Evolutionary conservation across 1,140 invertebrate genomes (phyloP), one percentile per base, ranked within the genome.

Genomic region (Colletes gigas): DNA sequence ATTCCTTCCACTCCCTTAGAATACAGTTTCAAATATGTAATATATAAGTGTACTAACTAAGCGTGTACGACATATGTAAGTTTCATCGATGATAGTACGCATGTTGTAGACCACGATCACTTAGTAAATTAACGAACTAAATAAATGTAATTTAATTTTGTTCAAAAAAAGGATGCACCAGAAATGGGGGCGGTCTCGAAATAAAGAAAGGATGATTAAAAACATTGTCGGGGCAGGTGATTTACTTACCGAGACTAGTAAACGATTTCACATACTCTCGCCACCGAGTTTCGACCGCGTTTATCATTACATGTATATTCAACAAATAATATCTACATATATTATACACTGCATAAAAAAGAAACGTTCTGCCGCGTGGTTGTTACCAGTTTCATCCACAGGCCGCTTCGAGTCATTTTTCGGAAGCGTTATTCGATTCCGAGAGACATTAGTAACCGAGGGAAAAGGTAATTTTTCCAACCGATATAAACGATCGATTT

Each of bases 251-350:
- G 44, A 44, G 44, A 44, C 44, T 9, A 44, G 8, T 44, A 9
- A 44, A 44, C 8, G 8, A 44, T 44, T 9, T 44, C 5, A 44
- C 44, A 44, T 9, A 9, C 8, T 44, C 44, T 44, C 44, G 8
- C 10, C 3, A 10, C 10, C 50, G 50, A 50, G 8, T 47, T 39
- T 30, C 15, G 15, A 19, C 59, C 59, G 21, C 17, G 5, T 74
- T 79, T 62, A 70, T 55, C 68, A 57, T 12, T 70, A 70, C 50
- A 63, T 52, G 9, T 70, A 70, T 57, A 74, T 66, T 83, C 54
- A 76, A 84, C 84, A 67, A 81, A 39, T 67, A 57, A 60, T 79
- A 84, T 86, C 79, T 79, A 86, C 68, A 84, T 63, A 65, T 66
- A 74, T 81, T 75, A 75, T 75, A 55, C 81, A 74, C 69, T n/a